These are phyloP conservation scores for Serinus canaria DNA, from an alignment of 2,113 vertebrate species.

Conservation along the genomic window DNA sequence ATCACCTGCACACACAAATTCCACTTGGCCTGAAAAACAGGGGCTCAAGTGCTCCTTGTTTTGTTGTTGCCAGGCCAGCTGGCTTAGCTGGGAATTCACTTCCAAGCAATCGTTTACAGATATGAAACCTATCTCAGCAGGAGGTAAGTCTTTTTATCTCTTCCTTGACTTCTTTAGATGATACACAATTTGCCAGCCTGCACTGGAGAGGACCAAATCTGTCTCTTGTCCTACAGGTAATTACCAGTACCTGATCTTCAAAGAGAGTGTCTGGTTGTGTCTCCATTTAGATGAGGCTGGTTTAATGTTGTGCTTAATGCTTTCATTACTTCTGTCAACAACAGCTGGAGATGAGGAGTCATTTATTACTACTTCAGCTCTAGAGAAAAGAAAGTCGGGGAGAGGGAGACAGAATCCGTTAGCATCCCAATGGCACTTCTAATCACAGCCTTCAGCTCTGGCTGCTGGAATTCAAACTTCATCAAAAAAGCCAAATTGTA, in stretches of 20 bases:
- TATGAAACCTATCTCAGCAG: conserved; percentile 46
- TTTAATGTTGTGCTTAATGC: conserved; percentile 74
- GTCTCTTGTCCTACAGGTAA: conserved; percentile 55
- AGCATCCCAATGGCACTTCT: conserved; percentile 53
- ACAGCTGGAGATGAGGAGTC: conserved; percentile 74
- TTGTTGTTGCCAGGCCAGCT: neutral
- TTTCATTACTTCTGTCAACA: conserved; percentile 78
- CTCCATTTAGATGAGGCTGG: conserved; percentile 75
- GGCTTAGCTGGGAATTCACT: neutral
- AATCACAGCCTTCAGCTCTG: conserved; percentile 40
- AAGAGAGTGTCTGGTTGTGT: conserved; percentile 81
- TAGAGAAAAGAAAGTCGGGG: conserved; percentile 15
- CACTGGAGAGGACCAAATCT: conserved; percentile 29
- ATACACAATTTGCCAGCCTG: conserved; percentile 54
- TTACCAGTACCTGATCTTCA: conserved; percentile 81
- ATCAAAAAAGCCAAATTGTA: conserved; percentile 57
- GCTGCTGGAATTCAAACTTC: conserved; percentile 64
- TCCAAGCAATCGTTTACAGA: conserved; percentile 35
- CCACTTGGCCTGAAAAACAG: neutral
- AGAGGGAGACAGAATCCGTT: conserved; percentile 44
- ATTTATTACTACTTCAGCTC: conserved; percentile 77
- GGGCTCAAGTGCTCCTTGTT: neutral
- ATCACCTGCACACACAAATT: neutral
- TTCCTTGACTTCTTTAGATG: conserved; percentile 52
- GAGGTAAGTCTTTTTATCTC: conserved; percentile 62